Conservation (phyloP, 1,140 invertebrate species). For the Heliconius himera region DNA sequence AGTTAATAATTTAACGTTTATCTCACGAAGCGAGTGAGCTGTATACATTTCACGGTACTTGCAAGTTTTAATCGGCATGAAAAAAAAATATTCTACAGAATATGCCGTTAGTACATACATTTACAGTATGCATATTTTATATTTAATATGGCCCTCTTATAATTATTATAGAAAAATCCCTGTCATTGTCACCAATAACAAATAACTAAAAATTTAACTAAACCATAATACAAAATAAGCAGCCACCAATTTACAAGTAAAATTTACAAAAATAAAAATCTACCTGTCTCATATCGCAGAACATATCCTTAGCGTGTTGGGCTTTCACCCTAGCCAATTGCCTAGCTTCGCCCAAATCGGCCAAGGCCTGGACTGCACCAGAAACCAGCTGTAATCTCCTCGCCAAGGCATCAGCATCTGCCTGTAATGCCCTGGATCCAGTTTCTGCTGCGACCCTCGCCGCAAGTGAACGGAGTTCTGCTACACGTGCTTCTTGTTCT, state of each 20-base stretch:
- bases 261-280: background rate
- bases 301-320: slow-evolving; percentile 67
- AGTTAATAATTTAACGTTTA: too few relatives aligned
- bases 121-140: too few relatives aligned
- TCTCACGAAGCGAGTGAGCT: too few relatives aligned
- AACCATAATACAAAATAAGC: too few relatives aligned
- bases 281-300: slow-evolving; percentile 75
- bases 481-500: slow-evolving; percentile 88
- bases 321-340: slow-evolving; percentile 68
- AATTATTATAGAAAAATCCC: too few relatives aligned
- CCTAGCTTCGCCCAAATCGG: slow-evolving; percentile 87
- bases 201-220: too few relatives aligned
- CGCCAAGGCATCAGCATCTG: slow-evolving; percentile 90
- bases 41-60: background rate
- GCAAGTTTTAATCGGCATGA: background rate
- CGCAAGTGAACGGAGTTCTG: slow-evolving; percentile 88
- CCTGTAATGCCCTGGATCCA: slow-evolving; percentile 86
- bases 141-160: too few relatives aligned
- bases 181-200: too few relatives aligned
- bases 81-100: too few relatives aligned
- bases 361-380: slow-evolving; percentile 87
- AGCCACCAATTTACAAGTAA: too few relatives aligned
- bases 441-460: slow-evolving; percentile 89
- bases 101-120: too few relatives aligned
- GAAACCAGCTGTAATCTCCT: slow-evolving; percentile 88